Evolutionary conservation across 2,888 invertebrate genomes (phyloP).

Genomic region (Octodonta nipae): DNA sequence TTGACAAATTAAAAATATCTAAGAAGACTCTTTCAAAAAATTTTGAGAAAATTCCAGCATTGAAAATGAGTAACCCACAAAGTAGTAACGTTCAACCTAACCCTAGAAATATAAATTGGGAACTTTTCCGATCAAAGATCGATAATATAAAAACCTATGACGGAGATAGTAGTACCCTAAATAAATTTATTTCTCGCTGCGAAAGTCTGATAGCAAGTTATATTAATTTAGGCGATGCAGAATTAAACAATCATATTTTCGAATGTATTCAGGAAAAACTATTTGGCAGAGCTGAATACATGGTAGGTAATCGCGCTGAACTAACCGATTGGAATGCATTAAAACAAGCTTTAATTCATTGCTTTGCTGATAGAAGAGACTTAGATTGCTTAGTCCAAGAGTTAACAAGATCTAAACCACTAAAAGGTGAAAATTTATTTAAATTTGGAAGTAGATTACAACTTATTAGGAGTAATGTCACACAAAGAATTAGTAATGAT

Average conservation of each 20-base stretch:
- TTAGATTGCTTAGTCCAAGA: conserved; percentile 6
- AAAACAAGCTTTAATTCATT: no score
- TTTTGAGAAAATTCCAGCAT: neutral
- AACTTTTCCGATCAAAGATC: conserved; percentile 1
- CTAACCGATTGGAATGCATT: no score
- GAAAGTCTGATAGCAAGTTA: conserved; percentile 4
- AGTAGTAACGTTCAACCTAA: no score
- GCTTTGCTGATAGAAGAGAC: conserved; percentile 6
- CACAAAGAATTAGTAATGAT: neutral
- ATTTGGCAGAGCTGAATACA: conserved; percentile 4
- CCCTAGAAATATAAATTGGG: no score
- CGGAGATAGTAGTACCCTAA: conserved; percentile 2
- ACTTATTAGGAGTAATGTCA: neutral
- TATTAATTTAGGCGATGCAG: neutral
- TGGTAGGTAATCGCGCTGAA: conserved; percentile 7
- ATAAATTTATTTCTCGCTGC: conserved; percentile 3
- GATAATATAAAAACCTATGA: conserved; percentile 4
- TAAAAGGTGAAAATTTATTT: conserved; percentile 2
- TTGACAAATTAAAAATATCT: neutral
- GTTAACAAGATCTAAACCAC: conserved; percentile 5
- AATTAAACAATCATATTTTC: conserved; percentile 5
- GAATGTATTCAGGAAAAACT: conserved; percentile 9
- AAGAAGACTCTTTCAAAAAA: neutral
- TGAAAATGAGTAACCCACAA: neutral
- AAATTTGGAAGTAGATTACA: conserved; percentile 4